Evolutionary conservation across 2,797 vertebrate species (phyloP).

Genomic region (Gorsachius magnificus): DNA sequence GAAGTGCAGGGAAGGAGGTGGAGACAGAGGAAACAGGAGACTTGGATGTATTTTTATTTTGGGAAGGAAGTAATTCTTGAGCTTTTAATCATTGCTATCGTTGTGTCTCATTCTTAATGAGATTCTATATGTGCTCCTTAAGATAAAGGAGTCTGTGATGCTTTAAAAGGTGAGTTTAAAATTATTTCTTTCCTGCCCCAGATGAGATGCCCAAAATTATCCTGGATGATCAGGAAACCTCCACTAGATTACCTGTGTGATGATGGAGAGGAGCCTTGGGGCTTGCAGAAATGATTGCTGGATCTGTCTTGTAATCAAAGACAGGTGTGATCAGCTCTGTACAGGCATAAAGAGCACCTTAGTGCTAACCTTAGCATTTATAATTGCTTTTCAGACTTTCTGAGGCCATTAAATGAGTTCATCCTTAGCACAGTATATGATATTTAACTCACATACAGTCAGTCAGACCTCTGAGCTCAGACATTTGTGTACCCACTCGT

Average conservation of each 20-base stretch:
- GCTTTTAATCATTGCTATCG: neutral
- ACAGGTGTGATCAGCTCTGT: neutral
- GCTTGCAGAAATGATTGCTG: rapidly evolving
- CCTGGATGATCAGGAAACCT: neutral
- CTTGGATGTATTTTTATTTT: neutral
- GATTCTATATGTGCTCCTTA: neutral
- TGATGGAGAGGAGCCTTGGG: neutral
- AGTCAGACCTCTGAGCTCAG: neutral
- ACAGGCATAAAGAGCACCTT: neutral
- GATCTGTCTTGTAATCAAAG: neutral
- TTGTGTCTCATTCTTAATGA: neutral
- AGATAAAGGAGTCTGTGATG: neutral
- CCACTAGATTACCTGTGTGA: neutral
- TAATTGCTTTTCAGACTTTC: neutral
- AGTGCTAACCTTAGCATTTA: neutral
- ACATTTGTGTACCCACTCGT: rapidly evolving
- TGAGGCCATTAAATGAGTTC: neutral
- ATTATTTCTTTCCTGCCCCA: neutral
- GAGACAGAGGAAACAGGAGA: neutral
- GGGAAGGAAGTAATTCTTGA: neutral
- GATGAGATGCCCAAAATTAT: neutral
- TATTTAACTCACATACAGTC: neutral
- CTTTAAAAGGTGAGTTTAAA: neutral
- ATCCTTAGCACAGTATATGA: neutral
- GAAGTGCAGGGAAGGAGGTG: neutral